These are phyloP conservation scores for Calidris pygmaea DNA, from an alignment of 2,113 vertebrate genomes.

Conservation along the genomic window DNA sequence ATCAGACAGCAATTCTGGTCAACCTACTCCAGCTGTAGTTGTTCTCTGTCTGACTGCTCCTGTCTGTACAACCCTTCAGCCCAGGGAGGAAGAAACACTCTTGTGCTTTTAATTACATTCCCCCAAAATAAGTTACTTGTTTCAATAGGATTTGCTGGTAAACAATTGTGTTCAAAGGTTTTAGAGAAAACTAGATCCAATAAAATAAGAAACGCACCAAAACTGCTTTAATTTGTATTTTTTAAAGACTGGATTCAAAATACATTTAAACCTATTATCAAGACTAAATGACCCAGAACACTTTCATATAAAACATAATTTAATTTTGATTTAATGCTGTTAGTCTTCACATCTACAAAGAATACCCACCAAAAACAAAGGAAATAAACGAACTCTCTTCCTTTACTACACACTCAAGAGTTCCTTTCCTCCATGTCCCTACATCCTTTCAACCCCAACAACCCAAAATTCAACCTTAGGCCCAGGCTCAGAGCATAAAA, in stretches of 20 bases:
- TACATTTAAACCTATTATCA: background rate
- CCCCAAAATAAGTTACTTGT: background rate
- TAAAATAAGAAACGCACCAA: background rate
- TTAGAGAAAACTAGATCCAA: background rate
- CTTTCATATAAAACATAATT: background rate
- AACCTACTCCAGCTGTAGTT: background rate
- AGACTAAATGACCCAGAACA: background rate
- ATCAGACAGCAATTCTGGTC: background rate
- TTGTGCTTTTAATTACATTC: background rate
- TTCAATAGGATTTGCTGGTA: background rate
- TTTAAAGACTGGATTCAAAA: background rate
- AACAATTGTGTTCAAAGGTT: background rate
- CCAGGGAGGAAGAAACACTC: background rate
- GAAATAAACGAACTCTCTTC: background rate
- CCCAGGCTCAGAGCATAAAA: background rate
- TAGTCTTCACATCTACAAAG: background rate
- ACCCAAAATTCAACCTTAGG: background rate
- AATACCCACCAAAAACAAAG: background rate
- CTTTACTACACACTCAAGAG: background rate
- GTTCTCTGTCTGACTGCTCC: background rate
- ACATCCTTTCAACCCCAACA: background rate
- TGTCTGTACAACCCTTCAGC: background rate
- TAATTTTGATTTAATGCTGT: background rate
- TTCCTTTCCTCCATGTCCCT: background rate
- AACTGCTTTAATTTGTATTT: background rate